Conservation (phyloP, 2,888 invertebrate genomes). For the Onthophagus sagittarius region DNA sequence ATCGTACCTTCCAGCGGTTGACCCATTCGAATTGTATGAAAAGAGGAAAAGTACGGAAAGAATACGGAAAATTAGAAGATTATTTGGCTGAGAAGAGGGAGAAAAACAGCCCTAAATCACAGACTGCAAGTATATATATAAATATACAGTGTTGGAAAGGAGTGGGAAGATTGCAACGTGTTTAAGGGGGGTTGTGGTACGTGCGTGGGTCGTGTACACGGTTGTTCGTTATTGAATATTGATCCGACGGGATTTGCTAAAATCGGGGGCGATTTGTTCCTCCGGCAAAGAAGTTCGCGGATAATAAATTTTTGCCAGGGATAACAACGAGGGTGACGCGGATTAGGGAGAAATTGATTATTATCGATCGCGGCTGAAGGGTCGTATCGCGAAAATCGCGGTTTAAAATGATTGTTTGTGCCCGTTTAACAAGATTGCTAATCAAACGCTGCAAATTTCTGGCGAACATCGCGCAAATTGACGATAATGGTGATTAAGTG, state of each 20-base stretch:
- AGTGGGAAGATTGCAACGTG: background rate
- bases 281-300: background rate
- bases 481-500: constrained; percentile 13
- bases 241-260: background rate
- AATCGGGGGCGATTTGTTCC: background rate
- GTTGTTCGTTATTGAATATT: background rate
- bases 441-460: constrained; percentile 9
- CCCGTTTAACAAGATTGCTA: background rate
- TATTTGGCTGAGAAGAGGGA: background rate
- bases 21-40: background rate
- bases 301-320: background rate
- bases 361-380: background rate
- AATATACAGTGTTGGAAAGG: background rate
- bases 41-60: background rate
- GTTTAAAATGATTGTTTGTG: constrained; percentile 9
- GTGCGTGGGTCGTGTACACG: background rate
- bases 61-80: background rate
- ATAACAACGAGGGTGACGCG: background rate
- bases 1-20: background rate
- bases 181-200: background rate
- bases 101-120: background rate
- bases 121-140: background rate
- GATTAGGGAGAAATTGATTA: background rate
- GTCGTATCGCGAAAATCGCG: constrained; percentile 5
- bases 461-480: constrained; percentile 8